Evolutionary conservation across 37 sponge, comb jelly and placozoan genomes (phyloP), one percentile per base, ranked within the genome.

Genomic region (Lycopodina hypogea): DNA sequence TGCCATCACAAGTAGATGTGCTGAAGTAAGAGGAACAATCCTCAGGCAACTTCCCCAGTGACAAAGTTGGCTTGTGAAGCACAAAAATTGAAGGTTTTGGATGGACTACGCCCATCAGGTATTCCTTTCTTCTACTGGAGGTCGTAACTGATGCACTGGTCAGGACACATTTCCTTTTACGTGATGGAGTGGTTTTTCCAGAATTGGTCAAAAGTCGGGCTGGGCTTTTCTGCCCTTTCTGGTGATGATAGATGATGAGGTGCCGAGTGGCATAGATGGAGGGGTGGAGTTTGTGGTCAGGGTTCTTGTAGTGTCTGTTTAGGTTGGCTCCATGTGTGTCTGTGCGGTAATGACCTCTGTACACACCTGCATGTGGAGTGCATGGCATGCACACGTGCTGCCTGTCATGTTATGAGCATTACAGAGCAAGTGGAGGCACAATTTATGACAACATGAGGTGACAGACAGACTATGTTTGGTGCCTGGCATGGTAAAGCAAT

Each of bases 271-370:
- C 98, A 84, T 68, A 92, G 17, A 97, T 85, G 21, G 96, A 92
- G 1, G 98, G 98, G 35, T 97, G 96, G 0, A 93, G 86, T 1
- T 72, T 71, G 14, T 55, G 77, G 69, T 85, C 70, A 7, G 98
- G 98, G 30, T 95, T 61, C n/a, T 88, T 70, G 77, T 97, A 97
- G 70, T 84, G 73, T 48, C 98, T 80, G 77, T 97, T 97, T 34
- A 97, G 75, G 62, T 97, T 97, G 56, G 86, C 83, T 11, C 98
- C 98, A 30, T 93, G 40, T 0, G 73, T 81, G 56, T 95, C 92
- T 0, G 89, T 95, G 11, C 98, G 77, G 53, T 88, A 95, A 78
- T 95, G 95, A 6, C 95, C 95, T 36, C 69, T 48, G 23, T 42
- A 55, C 19, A 87, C 88, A 38, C 76, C 76, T 76, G 71, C 48